Base-by-base conservation (phyloP, 2,797 vertebrate species). In the Pitangus sulphuratus region DNA sequence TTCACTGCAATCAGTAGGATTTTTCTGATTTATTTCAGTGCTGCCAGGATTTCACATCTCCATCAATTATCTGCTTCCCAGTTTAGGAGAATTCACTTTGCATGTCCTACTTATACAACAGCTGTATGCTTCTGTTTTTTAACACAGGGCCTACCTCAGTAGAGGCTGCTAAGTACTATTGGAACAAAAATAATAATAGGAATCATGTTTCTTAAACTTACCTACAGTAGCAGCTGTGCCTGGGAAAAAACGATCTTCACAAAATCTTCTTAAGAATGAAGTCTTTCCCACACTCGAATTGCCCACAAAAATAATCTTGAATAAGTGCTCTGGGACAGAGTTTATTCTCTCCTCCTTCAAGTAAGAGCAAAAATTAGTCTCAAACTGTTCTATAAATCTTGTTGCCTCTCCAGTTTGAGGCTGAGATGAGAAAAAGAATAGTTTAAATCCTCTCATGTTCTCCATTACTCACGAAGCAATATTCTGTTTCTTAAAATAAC, bases 261-360 rank as follows among this genome's bases (percentile, higher is more conserved):
- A 99, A 96, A 99, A 98, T 42, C 98, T 97, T 33, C 97, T 98
- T 22, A 99, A 98, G 57, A 99, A 98, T 11, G 98, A 99, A 0
- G 99, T 99, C 97, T 99, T 99, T 66, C 99, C 99, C 14, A 99
- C 99, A 1, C 98, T 98, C 0, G 99, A 99, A 96, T 99, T 99
- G 28, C 99, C 99, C 53, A 99, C 98, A 48, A 99, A 95, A 81
- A 99, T 95, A 2, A 99, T 97, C 98, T 99, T 99, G 97, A 99
- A 99, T 84, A 99, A 97, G 12, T 98, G 98, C 78, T 99, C 99
- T 6, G 98, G 99, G 11, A 97, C 94, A 47, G 66, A 93, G 15
- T 44, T 70, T 35, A 76, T 40, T 6, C 69, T 96, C 87, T 99
- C 98, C 81, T 98, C 98, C 99, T 99, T 94, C 37, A 96, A 87